These are phyloP conservation scores for Podilymbus podiceps DNA, from an alignment of 2,113 vertebrate species.

Conservation along the genomic window DNA sequence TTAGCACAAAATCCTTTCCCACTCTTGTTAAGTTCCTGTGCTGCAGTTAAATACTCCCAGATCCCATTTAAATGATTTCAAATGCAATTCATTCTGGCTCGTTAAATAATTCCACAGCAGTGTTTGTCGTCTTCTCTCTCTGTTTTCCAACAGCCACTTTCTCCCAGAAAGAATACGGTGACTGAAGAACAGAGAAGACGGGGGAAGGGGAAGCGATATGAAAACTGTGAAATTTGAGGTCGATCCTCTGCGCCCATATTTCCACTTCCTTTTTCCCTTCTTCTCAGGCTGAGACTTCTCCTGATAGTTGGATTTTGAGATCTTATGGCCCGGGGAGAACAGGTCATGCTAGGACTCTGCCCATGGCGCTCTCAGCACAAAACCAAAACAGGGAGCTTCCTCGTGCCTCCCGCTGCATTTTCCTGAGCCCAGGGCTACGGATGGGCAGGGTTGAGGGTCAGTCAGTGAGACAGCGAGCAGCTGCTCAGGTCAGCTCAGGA, in stretches of 20 bases:
- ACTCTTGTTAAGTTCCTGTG: slow-evolving; percentile 80
- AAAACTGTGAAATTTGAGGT: not conserved
- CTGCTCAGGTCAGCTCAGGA: not conserved
- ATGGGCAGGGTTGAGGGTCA: not conserved
- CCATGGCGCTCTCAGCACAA: not conserved
- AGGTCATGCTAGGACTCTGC: slow-evolving; percentile 33
- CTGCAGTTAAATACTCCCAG: slow-evolving; percentile 81
- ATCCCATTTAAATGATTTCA: slow-evolving; percentile 82
- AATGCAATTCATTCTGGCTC: slow-evolving; percentile 82
- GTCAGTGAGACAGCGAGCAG: not conserved
- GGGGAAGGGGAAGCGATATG: not conserved
- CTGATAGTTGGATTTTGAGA: slow-evolving; percentile 40
- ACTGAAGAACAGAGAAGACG: not conserved
- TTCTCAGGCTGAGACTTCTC: slow-evolving; percentile 40
- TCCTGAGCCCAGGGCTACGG: not conserved
- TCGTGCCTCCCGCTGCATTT: not conserved
- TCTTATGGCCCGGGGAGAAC: slow-evolving; percentile 31
- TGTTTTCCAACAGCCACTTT: slow-evolving; percentile 69
- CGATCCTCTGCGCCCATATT: not conserved
- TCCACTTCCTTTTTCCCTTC: not conserved
- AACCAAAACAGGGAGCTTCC: not conserved
- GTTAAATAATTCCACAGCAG: slow-evolving; percentile 79
- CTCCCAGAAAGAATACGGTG: not conserved
- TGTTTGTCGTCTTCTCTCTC: slow-evolving; percentile 66
- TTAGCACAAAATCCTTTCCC: slow-evolving; percentile 78